Evolutionary conservation across 2,888 invertebrate species (phyloP).

Genomic region (Ctenicera cuprea): DNA sequence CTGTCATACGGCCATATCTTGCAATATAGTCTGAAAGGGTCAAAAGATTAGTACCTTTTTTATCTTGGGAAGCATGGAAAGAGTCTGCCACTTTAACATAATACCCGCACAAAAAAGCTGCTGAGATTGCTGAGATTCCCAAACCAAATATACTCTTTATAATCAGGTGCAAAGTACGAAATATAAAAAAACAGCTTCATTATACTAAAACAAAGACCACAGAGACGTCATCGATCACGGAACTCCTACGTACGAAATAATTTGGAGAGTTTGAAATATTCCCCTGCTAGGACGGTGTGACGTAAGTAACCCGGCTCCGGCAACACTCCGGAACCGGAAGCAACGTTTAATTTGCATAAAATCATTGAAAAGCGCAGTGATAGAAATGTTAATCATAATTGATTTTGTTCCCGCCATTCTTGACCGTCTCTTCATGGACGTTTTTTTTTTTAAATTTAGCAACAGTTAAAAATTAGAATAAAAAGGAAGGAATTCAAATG

Average conservation of each 20-base stretch:
- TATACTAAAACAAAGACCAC: background rate
- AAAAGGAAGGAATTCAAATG: background rate
- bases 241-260: constrained; percentile 25
- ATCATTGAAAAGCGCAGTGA: constrained; percentile 37
- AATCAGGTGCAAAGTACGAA: constrained; percentile 5
- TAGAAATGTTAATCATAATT: constrained; percentile 17
- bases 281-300: constrained; percentile 2
- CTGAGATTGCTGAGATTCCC: background rate
- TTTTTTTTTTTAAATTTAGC: constrained; percentile 4
- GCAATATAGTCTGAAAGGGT: constrained; percentile 89
- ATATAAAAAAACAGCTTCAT: background rate
- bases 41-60: constrained; percentile 23
- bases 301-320: constrained; percentile 18
- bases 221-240: constrained; percentile 27
- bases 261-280: constrained; percentile 11
- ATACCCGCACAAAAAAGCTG: constrained; percentile 10
- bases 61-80: background rate
- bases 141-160: constrained; percentile 1
- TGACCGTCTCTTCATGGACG: constrained; percentile 21
- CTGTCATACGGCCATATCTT: constrained; percentile 94
- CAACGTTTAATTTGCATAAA: constrained; percentile 35
- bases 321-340: constrained; percentile 40
- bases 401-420: constrained; percentile 22
- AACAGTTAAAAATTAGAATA: constrained; percentile 12
- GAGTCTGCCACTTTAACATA: constrained; percentile 2